Conservation (phyloP, 2,113 vertebrate species). For the Lonchura striata region DNA sequence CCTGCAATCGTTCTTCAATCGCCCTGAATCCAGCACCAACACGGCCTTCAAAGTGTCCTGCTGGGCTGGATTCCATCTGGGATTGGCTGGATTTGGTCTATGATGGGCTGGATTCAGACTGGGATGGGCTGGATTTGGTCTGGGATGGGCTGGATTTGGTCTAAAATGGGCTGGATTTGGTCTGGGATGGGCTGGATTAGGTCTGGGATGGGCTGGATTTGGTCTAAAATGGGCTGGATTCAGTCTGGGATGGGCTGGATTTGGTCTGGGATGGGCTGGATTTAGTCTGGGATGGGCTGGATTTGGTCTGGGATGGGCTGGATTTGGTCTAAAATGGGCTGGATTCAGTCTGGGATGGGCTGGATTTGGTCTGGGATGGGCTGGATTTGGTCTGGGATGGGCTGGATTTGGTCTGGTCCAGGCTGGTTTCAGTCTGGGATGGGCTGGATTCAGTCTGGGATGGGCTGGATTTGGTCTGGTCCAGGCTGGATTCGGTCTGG, state of each 20-base stretch:
- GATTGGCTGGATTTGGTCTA: rapidly evolving
- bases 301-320: rapidly evolving
- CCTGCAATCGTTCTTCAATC: not conserved
- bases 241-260: too few relatives aligned
- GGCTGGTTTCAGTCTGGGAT: rapidly evolving
- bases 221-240: too few relatives aligned
- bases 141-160: too few relatives aligned
- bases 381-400: too few relatives aligned
- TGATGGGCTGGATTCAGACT: too few relatives aligned
- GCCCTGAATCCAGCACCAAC: rapidly evolving
- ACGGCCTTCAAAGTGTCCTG: rapidly evolving
- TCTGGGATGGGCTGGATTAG: not conserved
- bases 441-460: not conserved
- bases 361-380: rapidly evolving
- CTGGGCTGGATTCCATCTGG: not conserved
- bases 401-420: too few relatives aligned
- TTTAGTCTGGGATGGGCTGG: rapidly evolving
- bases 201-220: not conserved
- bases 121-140: not conserved
- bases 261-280: rapidly evolving
- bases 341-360: rapidly evolving
- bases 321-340: too few relatives aligned
- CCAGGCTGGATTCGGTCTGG: rapidly evolving
- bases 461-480: not conserved
- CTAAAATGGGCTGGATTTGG: too few relatives aligned